Conservation (phyloP, 2,113 vertebrate genomes). For the Sakesphorus luctuosus region DNA sequence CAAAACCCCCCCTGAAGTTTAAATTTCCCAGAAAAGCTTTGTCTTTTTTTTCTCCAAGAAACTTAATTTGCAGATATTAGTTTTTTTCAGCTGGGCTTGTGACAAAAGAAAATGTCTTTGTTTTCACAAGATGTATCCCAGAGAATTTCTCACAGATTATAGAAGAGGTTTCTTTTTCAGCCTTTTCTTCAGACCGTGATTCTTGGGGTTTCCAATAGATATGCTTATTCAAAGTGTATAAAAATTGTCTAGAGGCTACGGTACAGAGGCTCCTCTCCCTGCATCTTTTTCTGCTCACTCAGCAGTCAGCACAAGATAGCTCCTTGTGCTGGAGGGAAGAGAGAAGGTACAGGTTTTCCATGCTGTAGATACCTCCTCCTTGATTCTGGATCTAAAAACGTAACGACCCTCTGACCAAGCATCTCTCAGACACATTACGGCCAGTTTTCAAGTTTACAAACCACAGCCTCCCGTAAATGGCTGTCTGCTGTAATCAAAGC, state of each 20-base stretch:
- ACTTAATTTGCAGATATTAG: not conserved
- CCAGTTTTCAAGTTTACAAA: slow-evolving; percentile 40
- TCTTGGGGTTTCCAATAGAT: not conserved
- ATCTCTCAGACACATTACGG: slow-evolving; percentile 19
- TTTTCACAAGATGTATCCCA: not conserved
- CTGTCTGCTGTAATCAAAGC: slow-evolving; percentile 46
- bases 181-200: not conserved
- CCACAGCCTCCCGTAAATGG: not conserved
- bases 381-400: not conserved
- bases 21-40: not conserved
- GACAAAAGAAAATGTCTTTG: not conserved
- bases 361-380: not conserved
- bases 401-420: not conserved
- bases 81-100: not conserved
- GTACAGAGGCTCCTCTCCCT: not conserved
- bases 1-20: not conserved
- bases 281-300: not conserved
- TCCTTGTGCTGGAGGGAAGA: not conserved
- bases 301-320: not conserved
- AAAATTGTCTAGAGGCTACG: not conserved
- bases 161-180: not conserved
- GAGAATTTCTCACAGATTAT: not conserved
- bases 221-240: not conserved
- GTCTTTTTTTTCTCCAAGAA: not conserved
- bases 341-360: not conserved